phyloP scores from a whole-genome alignment of 1,140 invertebrate genomes.

The Lerema accius region DNA sequence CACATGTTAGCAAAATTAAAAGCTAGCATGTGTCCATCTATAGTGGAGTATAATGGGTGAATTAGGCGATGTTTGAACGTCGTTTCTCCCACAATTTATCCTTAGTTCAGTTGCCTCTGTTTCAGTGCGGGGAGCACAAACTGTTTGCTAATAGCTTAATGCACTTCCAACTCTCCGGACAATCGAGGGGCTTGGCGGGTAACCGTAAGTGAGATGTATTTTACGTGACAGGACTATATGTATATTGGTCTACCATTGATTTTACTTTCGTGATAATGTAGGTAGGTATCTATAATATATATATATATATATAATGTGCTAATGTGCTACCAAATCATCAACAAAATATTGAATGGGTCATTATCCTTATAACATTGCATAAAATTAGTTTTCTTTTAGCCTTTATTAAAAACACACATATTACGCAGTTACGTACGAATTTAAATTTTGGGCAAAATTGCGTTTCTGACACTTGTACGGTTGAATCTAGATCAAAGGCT shows the following conservation, averaged over 20 bases:
- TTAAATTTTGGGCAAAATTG: background rate
- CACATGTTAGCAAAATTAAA: too few relatives aligned
- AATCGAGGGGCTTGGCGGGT: constrained; percentile 41
- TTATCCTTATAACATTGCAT: too few relatives aligned
- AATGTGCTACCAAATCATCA: background rate
- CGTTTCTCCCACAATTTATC: constrained; percentile 1
- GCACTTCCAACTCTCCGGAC: constrained; percentile 57
- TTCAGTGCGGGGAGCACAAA: constrained; percentile 43
- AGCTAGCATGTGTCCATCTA: too few relatives aligned
- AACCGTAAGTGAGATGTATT: constrained; percentile 14
- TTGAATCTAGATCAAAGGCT: constrained; percentile 14
- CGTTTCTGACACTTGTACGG: background rate
- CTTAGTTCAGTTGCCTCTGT: constrained; percentile 10
- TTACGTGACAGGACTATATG: too few relatives aligned
- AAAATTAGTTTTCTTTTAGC: too few relatives aligned
- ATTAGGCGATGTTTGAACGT: background rate
- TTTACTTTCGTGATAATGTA: too few relatives aligned
- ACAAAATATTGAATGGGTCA: background rate
- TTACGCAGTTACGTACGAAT: too few relatives aligned
- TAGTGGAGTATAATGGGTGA: background rate
- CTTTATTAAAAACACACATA: too few relatives aligned
- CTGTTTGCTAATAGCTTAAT: constrained; percentile 73
- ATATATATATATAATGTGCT: too few relatives aligned
- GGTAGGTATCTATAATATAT: too few relatives aligned
- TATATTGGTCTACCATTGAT: too few relatives aligned